Evolutionary conservation across 2,888 invertebrate genomes (phyloP), one percentile per base, ranked within the genome.

Genomic region (Meiosimyza decipiens): DNA sequence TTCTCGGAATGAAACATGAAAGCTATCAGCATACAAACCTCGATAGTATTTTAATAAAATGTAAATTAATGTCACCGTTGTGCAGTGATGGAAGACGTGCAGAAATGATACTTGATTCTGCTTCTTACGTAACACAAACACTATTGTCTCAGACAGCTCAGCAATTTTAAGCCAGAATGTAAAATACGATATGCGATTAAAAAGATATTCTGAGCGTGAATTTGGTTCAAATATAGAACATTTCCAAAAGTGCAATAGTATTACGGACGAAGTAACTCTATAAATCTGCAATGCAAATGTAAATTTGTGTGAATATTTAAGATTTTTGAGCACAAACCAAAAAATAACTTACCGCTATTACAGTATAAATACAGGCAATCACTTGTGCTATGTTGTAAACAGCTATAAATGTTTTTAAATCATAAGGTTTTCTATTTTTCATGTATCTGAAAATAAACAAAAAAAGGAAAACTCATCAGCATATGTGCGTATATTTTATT

Each of bases 381-480:
- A 96, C 93, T 90, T 96, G 96, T 65, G 91, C 83, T n/a, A 94
- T 86, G 84, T 97, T 96, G 88, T 96, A 97, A 79, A 90, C 88
- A 73, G 91, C 89, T 77, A 96, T 91, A 50, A 92, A 82, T 3
- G 84, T 88, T 77, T 91, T 91, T 49, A 96, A 85, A 13, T 91
- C 86, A 82, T 90, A 92, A 0, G 96, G 90, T 75, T 89, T 88
- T 69, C 92, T 89, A 78, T 91, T 86, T 80, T 89, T 89, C 96
- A 97, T 97, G 78, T 79, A 80, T n/a, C 86, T 86, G 71, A 40
- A 40, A 40, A 9, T 40, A 40, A 9, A 40, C 3, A 40, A 40
- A 40, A 9, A 28, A 28, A 28, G 28, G 28, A 28, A 28, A 28
- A 28, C 28, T 28, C 28, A 28, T 28, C 28, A 28, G 4, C 28